phyloP scores from a whole-genome alignment of 2,113 vertebrate genomes.

The Strix aluco region DNA sequence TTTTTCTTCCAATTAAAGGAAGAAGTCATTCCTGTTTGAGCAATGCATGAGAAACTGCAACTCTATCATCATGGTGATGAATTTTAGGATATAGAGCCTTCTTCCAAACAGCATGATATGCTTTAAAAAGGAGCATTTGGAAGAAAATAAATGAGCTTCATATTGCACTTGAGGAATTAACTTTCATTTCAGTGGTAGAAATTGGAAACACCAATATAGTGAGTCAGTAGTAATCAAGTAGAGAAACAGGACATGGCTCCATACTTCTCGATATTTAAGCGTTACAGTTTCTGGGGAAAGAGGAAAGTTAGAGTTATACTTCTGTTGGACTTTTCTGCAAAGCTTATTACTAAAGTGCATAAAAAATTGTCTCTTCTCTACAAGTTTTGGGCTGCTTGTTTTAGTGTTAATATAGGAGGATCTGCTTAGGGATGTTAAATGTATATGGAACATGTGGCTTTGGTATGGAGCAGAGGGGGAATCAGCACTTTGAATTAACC shows the following conservation, averaged over 20 bases:
- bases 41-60: not conserved
- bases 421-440: not conserved
- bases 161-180: slow-evolving; percentile 19
- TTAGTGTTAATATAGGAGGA: not conserved
- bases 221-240: not conserved
- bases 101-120: not conserved
- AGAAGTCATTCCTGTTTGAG: not conserved
- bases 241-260: not conserved
- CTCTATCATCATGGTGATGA: not conserved
- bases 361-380: not conserved
- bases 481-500: not conserved
- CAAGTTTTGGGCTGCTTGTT: not conserved
- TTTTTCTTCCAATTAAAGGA: slow-evolving; percentile 42
- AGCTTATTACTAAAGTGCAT: not conserved
- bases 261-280: not conserved
- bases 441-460: not conserved
- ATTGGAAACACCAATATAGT: not conserved
- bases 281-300: not conserved
- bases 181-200: not conserved
- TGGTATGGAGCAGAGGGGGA: not conserved
- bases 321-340: not conserved
- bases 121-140: slow-evolving; percentile 17
- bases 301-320: not conserved
- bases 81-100: not conserved
- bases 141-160: slow-evolving; percentile 27